Base-by-base conservation (phyloP, 2,113 vertebrate species). In the Notarius quadriscutis region DNA sequence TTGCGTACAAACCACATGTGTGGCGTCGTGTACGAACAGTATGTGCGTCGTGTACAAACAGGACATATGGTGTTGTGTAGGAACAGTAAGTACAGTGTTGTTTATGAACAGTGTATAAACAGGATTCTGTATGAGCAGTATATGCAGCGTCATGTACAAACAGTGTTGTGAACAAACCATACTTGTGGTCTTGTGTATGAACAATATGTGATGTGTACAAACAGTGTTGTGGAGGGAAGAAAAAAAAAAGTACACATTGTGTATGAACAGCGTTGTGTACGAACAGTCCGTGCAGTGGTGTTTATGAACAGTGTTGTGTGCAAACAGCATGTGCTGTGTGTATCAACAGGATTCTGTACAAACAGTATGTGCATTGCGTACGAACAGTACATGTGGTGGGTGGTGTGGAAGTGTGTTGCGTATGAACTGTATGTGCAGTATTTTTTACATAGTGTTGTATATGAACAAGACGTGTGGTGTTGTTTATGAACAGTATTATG, bases 401-500 rank as follows among this genome's bases (percentile, higher is more conserved):
- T 41, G 41, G 41, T 41, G 41, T 41, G 41, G 41, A 41, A 41
- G 3, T 4, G 41, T 4, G 41, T 41, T 41, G 41, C 3, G 41
- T 41, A 41, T 41, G 41, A 41, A 41, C 41, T 41, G 41, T 41
- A 41, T 41, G 41, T 41, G 3, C 41, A 41, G 41, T 41, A 41
- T 41, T 41, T 41, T 41, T 3, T 41, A 41, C 41, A 41, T 4
- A 41, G 17, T 84, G 65, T 30, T 82, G 20, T 69, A 9, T 30
- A 69, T 25, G 22, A 65, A 20, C 57, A 60, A 17, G 5, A 11
- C 94, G 91, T 87, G 96, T 95, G 0, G 87, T 95, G 87, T 96
- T 96, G 90, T 96, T 95, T 58, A 96, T 92, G 87, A 96, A 74
- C 14, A 72, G 62, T 51, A 20, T 41, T 41, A 41, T 41, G 41